These are phyloP conservation scores for Metalampra italica DNA, from an alignment of 2,888 invertebrate genomes.

Conservation along the genomic window DNA sequence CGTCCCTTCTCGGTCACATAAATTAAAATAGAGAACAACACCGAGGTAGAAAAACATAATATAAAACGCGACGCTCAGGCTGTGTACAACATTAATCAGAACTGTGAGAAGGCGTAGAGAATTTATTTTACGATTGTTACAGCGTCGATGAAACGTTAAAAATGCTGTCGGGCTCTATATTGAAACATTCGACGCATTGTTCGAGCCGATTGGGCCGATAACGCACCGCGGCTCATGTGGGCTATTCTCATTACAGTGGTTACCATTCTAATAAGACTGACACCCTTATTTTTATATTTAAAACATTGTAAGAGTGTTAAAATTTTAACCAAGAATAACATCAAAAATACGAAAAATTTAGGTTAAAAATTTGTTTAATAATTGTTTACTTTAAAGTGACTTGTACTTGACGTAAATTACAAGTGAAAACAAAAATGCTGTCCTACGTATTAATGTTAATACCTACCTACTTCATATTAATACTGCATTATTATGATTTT, in stretches of 20 bases:
- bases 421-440: too few species aligned
- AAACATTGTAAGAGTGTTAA: too few species aligned
- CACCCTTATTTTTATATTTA: background rate
- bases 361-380: too few species aligned
- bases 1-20: conserved; percentile 47
- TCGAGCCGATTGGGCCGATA: conserved; percentile 69
- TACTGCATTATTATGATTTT: too few species aligned
- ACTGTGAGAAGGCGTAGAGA: conserved; percentile 74
- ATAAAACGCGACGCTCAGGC: conserved; percentile 61
- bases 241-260: conserved; percentile 3
- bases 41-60: conserved; percentile 48
- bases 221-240: conserved; percentile 62
- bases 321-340: too few species aligned
- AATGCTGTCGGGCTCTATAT: conserved; percentile 74
- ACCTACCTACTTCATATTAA: too few species aligned
- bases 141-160: conserved; percentile 76
- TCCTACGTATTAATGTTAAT: too few species aligned
- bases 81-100: conserved; percentile 77
- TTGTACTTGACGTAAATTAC: too few species aligned
- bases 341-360: too few species aligned
- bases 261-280: background rate
- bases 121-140: conserved; percentile 78
- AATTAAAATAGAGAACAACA: conserved; percentile 64
- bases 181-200: conserved; percentile 76
- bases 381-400: too few species aligned